Evolutionary conservation across 2,797 vertebrate genomes (phyloP).

Genomic region (Melanotaenia pygmaea): DNA sequence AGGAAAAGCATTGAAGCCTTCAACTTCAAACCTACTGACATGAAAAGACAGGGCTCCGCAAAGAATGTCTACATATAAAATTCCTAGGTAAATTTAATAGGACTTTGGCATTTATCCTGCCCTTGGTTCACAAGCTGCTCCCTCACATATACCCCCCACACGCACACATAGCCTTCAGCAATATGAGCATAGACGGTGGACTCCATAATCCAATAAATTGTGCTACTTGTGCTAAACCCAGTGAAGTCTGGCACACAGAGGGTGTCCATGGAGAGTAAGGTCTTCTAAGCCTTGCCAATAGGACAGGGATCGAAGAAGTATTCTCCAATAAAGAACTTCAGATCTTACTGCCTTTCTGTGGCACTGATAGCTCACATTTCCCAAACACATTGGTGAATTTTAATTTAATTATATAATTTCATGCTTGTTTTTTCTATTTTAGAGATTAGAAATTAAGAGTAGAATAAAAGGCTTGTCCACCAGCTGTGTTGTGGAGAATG

Average conservation of each 20-base stretch:
- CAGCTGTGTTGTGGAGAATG: conserved; percentile 27
- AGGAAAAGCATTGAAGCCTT: conserved; percentile 32
- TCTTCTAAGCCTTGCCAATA: conserved; percentile 63
- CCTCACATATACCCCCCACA: conserved; percentile 42
- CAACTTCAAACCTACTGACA: conserved; percentile 47
- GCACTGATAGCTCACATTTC: conserved; percentile 37
- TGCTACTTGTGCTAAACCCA: conserved; percentile 74
- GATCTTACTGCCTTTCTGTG: conserved; percentile 48
- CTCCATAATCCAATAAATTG: conserved; percentile 77
- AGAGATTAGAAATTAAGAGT: conserved; percentile 27
- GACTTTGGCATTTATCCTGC: conserved; percentile 51
- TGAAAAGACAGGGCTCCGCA: conserved; percentile 35
- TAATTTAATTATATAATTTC: conserved; percentile 54
- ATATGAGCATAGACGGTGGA: conserved; percentile 64
- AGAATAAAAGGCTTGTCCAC: conserved; percentile 18
- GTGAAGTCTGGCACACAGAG: conserved; percentile 71
- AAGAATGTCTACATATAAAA: conserved; percentile 37
- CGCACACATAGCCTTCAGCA: conserved; percentile 50
- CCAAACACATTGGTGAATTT: conserved; percentile 37
- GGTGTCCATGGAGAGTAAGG: conserved; percentile 52
- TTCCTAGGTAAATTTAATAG: conserved; percentile 36
- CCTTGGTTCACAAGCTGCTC: conserved; percentile 46
- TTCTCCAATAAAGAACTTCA: conserved; percentile 57
- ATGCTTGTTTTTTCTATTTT: conserved; percentile 28
- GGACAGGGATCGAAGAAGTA: conserved; percentile 59